A percentile compares a stretch with the other conserved stretches of the same genome.
Conservation (phyloP, 1,140 invertebrate species). For the Neocloeon triangulifer region DNA sequence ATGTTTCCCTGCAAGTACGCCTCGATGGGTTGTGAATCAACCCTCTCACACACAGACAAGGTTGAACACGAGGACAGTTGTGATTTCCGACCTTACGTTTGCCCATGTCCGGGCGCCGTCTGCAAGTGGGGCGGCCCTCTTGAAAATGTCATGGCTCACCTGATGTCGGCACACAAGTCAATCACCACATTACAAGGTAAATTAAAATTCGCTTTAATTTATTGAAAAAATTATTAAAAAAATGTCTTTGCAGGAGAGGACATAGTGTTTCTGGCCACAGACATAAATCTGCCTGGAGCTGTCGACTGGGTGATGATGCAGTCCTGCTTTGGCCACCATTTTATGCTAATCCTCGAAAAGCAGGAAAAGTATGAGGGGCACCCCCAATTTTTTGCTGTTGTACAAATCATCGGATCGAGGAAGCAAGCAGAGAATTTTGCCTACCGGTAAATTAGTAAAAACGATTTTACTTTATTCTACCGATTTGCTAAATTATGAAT, state of each 20-base stretch:
- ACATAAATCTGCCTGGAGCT: constrained; percentile 96
- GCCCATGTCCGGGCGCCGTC: constrained; percentile 93
- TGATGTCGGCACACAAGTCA: constrained; percentile 94
- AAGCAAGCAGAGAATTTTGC: constrained; percentile 99
- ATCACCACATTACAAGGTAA: constrained; percentile 85
- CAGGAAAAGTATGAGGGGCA: constrained; percentile 96
- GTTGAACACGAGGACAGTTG: constrained; percentile 95
- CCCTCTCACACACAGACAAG: constrained; percentile 90
- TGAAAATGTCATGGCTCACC: constrained; percentile 92
- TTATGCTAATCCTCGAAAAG: constrained; percentile 98
- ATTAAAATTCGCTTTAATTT: constrained; percentile 4
- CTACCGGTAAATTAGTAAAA: constrained; percentile 42
- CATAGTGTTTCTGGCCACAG: constrained; percentile 97
- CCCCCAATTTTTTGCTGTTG: constrained; percentile 98
- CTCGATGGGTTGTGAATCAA: constrained; percentile 80
- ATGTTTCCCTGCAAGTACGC: constrained; percentile 98
- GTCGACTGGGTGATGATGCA: constrained; percentile 99
- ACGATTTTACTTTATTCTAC: no score
- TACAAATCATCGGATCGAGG: constrained; percentile 93
- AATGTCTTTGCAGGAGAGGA: constrained; percentile 48
- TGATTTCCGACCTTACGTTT: constrained; percentile 91
- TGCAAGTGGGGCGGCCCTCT: constrained; percentile 97
- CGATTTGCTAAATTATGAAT: no score
- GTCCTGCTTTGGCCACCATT: constrained; percentile 95
- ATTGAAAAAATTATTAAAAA: constrained; percentile 1